Conservation (phyloP, 2,888 invertebrate genomes). For the Autographa pulchrina region DNA sequence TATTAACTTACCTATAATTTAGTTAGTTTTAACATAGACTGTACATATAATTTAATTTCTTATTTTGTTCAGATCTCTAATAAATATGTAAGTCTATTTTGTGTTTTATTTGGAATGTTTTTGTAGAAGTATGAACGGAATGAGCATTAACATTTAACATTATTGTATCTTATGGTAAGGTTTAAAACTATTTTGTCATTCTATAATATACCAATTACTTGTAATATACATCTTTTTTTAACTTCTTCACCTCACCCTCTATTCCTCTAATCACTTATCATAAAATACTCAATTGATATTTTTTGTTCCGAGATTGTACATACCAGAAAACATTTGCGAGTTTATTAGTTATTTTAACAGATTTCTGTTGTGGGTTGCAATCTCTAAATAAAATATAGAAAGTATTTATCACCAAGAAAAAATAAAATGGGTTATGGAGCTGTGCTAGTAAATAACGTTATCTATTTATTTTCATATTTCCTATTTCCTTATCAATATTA, state of each 20-base stretch:
- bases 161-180: slow-evolving; percentile 7
- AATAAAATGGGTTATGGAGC: too few relatives aligned
- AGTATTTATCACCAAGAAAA: too few relatives aligned
- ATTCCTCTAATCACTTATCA: not conserved
- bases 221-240: slow-evolving; percentile 1
- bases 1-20: slow-evolving; percentile 89
- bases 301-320: too few relatives aligned
- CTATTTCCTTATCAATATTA: too few relatives aligned
- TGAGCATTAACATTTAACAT: not conserved
- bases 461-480: too few relatives aligned
- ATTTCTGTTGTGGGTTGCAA: too few relatives aligned
- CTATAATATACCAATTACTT: not conserved
- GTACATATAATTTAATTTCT: slow-evolving; percentile 90
- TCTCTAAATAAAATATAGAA: too few relatives aligned
- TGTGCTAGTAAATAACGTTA: too few relatives aligned
- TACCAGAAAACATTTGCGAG: too few relatives aligned
- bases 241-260: not conserved
- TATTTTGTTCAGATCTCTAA: slow-evolving; percentile 90
- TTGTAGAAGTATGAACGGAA: slow-evolving; percentile 5
- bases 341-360: too few relatives aligned
- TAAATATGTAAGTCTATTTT: slow-evolving; percentile 89
- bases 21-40: slow-evolving; percentile 90
- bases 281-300: not conserved
- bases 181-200: slow-evolving; percentile 9
- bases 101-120: slow-evolving; percentile 56